These are phyloP conservation scores for Alosa sapidissima DNA, from an alignment of 2,797 vertebrate species.

Conservation along the genomic window DNA sequence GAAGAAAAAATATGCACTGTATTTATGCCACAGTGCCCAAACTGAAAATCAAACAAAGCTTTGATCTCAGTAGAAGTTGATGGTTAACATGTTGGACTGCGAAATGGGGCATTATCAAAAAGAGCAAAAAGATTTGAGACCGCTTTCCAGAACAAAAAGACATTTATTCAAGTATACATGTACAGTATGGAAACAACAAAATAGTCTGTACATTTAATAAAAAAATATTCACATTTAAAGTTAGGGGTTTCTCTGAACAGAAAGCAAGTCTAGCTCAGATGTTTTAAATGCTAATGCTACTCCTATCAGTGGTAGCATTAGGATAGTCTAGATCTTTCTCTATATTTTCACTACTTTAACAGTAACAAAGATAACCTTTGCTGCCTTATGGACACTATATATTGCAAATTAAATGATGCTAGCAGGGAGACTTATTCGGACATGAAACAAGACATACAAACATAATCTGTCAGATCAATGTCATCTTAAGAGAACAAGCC, in stretches of 20 bases:
- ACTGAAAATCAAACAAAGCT: not conserved
- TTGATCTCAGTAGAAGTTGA: not conserved
- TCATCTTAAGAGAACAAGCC: not conserved
- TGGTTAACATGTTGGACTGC: not conserved
- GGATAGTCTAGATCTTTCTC: not conserved
- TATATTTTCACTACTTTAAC: not conserved
- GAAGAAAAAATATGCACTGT: not conserved
- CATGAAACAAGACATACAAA: not conserved
- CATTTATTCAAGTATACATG: slow-evolving; percentile 7
- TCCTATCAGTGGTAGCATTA: not conserved
- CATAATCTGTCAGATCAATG: not conserved
- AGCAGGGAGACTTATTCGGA: not conserved
- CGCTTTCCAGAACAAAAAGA: not conserved
- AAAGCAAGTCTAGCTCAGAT: not conserved
- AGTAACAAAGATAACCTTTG: not conserved
- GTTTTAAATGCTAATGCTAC: not conserved
- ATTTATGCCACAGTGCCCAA: not conserved
- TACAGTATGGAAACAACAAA: not conserved
- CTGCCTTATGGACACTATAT: not conserved
- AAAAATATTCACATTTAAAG: not conserved
- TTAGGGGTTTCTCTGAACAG: not conserved
- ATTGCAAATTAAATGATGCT: not conserved
- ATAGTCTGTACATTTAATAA: slow-evolving; percentile 1
- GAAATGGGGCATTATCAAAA: not conserved
- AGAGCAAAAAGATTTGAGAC: not conserved